Base-by-base conservation (phyloP, 2,113 vertebrate genomes). In the Bagarius yarrelli region DNA sequence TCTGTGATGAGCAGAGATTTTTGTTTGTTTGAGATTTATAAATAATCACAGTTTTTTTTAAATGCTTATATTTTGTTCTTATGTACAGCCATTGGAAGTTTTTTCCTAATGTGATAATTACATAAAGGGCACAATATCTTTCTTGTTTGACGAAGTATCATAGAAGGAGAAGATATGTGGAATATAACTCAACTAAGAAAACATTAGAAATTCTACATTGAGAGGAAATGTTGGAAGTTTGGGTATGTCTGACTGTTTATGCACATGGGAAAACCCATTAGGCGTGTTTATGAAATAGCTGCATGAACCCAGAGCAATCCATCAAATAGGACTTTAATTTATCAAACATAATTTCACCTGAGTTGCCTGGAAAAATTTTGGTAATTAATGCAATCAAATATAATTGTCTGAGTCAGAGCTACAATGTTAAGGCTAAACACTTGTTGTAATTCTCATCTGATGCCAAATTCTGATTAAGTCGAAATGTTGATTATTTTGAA, bases 341-440 rank as follows among this genome's bases (percentile, higher is more conserved):
- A 72, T 79, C 55, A 64, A 81, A 61, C 53, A 44, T 75, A 76
- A 81, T 75, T 80, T 47, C n/a, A 81, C 81, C 57, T 78, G 80
- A 67, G 72, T 84, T 84, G 40, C 71, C 76, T 44, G 13, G 27
- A 77, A 50, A 70, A 81, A 83, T 88, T 75, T 67, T 14, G 27
- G n/a, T 86, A 87, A 89, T 87, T 79, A 87, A 86, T 71, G 73
- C 71, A 63, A 83, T 88, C 84, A 81, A 34, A 82, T 76, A 80
- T 72, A 81, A 84, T 85, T 55, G 69, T 77, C n/a, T 11, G 61
- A 72, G 59, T 74, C 77, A 66, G 79, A 77, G 74, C 64, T 78
- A 27, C 63, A 77, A 57, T 79, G 73, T 83, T 44, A 84, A 53
- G 85, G 79, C 82, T 27, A 36, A 47, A 71, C 53, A 25, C 55